Percentiles rank a stretch among this genome's conserved stretches.
Evolutionary conservation across 2,888 invertebrate species (phyloP).

Genomic region (Creontiades dilutus): DNA sequence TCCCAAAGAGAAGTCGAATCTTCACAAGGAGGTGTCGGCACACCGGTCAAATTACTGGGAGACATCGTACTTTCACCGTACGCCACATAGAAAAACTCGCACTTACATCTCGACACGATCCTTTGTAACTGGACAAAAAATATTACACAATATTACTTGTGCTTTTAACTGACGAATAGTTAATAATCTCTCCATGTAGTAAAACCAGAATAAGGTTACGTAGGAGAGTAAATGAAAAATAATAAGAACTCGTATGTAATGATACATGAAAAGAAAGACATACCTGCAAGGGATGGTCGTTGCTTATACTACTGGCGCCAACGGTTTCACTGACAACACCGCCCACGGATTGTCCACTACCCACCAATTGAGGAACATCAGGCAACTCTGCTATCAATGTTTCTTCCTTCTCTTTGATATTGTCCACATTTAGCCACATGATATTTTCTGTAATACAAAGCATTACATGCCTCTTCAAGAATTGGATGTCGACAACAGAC

Average conservation of each 20-base stretch:
- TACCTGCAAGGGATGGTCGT: conserved; percentile 80
- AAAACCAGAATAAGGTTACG: too few species aligned
- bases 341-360: conserved; percentile 97
- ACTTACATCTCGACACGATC: conserved; percentile 94
- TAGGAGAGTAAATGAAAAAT: too few species aligned
- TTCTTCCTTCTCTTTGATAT: conserved; percentile 89
- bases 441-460: conserved; percentile 85
- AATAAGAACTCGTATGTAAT: too few species aligned
- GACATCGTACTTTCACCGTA: conserved; percentile 91
- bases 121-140: conserved; percentile 87
- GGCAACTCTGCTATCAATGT: conserved; percentile 89
- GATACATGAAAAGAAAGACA: too few species aligned
- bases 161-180: too few species aligned
- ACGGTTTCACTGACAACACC: conserved; percentile 96
- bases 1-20: conserved; percentile 88
- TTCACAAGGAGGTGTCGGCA: conserved; percentile 83
- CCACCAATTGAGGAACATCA: conserved; percentile 92
- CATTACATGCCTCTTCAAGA: too few species aligned
- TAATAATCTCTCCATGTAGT: too few species aligned
- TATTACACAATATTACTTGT: too few species aligned
- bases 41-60: conserved; percentile 82
- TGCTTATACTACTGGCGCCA: conserved; percentile 83
- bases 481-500: too few species aligned
- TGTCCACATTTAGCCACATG: conserved; percentile 96
- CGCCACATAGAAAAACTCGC: conserved; percentile 98